Percentiles rank a stretch among this genome's conserved stretches.
Evolutionary conservation across 2,113 vertebrate genomes (phyloP).

Genomic region (Circaetus cinerascens): DNA sequence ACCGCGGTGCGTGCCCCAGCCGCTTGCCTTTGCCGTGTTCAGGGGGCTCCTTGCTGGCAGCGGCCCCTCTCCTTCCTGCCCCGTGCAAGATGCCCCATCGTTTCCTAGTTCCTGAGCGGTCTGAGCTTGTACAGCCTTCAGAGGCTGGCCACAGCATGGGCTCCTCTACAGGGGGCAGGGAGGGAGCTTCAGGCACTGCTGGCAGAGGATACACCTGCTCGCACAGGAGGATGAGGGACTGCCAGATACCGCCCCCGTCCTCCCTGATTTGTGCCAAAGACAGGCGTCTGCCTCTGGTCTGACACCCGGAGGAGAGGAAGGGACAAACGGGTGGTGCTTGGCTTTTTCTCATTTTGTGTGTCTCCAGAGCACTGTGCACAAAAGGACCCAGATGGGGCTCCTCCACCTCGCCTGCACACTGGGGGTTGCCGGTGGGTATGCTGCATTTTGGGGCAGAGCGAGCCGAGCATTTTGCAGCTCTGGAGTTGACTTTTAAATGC

Average conservation of each 20-base stretch:
- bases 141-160: not conserved
- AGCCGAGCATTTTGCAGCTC: not conserved
- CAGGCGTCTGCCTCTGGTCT: not conserved
- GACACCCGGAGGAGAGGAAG: not conserved
- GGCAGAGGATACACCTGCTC: not conserved
- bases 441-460: not conserved
- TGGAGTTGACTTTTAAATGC: not conserved
- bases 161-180: not conserved
- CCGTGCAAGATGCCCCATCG: accelerated
- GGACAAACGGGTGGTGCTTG: not conserved
- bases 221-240: not conserved
- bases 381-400: not conserved
- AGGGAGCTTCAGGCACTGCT: not conserved
- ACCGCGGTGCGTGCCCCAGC: accelerated
- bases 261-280: not conserved
- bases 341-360: not conserved
- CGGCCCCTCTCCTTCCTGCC: not conserved
- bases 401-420: not conserved
- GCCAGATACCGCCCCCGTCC: not conserved
- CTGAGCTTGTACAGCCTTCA: not conserved
- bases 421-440: not conserved
- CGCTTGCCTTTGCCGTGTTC: not conserved
- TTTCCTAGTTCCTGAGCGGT: not conserved
- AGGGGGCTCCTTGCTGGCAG: not conserved
- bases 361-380: not conserved